Evolutionary conservation across 2,797 vertebrate species (phyloP).

Genomic region (Peromyscus melanophrys): DNA sequence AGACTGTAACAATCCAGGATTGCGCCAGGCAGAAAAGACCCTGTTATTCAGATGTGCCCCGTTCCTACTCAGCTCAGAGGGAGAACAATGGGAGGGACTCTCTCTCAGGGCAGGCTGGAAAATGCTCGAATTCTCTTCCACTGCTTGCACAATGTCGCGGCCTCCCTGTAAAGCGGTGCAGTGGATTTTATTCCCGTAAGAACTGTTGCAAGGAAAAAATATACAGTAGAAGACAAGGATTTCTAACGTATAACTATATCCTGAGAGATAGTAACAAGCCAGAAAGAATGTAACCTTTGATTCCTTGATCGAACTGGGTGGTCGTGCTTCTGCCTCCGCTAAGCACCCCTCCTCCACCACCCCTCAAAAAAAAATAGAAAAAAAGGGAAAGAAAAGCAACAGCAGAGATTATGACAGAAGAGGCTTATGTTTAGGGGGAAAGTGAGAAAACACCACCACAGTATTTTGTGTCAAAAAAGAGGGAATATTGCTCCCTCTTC

Average conservation of each 20-base stretch:
- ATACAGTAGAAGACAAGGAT: slow-evolving; percentile 87
- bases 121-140: slow-evolving; percentile 89
- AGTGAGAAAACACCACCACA: slow-evolving; percentile 69
- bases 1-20: slow-evolving; percentile 94
- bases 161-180: slow-evolving; percentile 83
- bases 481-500: slow-evolving; percentile 94
- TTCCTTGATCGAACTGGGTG: slow-evolving; percentile 90
- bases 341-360: slow-evolving; percentile 48
- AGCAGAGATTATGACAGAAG: slow-evolving; percentile 87
- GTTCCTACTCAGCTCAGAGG: slow-evolving; percentile 88
- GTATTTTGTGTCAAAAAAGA: slow-evolving; percentile 80
- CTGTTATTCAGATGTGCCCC: slow-evolving; percentile 90
- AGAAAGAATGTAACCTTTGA: slow-evolving; percentile 88
- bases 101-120: slow-evolving; percentile 86
- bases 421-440: slow-evolving; percentile 83
- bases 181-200: not conserved
- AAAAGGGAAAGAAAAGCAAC: slow-evolving; percentile 57
- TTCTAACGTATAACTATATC: slow-evolving; percentile 85
- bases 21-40: slow-evolving; percentile 92
- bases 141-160: slow-evolving; percentile 86
- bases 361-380: slow-evolving; percentile 4
- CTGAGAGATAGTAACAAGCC: slow-evolving; percentile 85
- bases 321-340: slow-evolving; percentile 83
- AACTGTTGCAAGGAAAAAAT: slow-evolving; percentile 87
- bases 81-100: slow-evolving; percentile 90